Evolutionary conservation across 2,888 invertebrate genomes (phyloP), one percentile per base, ranked within the genome.

Genomic region (Hydriomena furcata): DNA sequence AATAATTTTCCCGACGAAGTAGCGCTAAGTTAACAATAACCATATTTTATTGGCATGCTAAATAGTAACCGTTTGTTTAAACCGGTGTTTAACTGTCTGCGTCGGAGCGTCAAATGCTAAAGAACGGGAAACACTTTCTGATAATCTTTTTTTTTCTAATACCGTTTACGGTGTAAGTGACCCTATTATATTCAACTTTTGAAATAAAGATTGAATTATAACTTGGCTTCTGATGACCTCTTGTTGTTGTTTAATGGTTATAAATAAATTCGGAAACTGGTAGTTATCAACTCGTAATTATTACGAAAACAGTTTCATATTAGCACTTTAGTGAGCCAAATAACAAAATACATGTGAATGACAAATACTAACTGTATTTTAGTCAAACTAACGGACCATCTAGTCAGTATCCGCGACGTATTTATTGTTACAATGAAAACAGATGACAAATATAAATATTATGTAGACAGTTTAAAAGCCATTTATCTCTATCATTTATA

Each of bases 51-150:
- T 55, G 45, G 48, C 58, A 59, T 59, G 55, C 54, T 61, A 60
- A 58, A 66, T 68, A 66, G 62, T 68, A 71, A 74, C 76, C 66
- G 74, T 65, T 72, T 63, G 61, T 61, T 68, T 69, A 63, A 76
- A 82, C 76, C 76, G 79, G 73, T 74, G 66, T 68, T 76, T 77
- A 81, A 81, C 82, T 75, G 82, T 79, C 65, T 73, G 75, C 80
- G 77, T 70, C 54, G 57, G 71, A 79, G 73, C 82, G 75, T 69
- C 73, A 76, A 71, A 65, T 55, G 55, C 59, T 79, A 80, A 82
- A 79, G 76, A 79, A 49, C 65, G 49, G 55, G 52, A 56, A 54
- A 60, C 68, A 66, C 67, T 71, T 68, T 68, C 69, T 69, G 66
- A 65, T 71, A 65, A 70, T 65, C 65, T 60, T 52, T 42, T 65